These are phyloP conservation scores for Drosophila crucigera DNA, from an alignment of 2,888 invertebrate species.

Conservation along the genomic window DNA sequence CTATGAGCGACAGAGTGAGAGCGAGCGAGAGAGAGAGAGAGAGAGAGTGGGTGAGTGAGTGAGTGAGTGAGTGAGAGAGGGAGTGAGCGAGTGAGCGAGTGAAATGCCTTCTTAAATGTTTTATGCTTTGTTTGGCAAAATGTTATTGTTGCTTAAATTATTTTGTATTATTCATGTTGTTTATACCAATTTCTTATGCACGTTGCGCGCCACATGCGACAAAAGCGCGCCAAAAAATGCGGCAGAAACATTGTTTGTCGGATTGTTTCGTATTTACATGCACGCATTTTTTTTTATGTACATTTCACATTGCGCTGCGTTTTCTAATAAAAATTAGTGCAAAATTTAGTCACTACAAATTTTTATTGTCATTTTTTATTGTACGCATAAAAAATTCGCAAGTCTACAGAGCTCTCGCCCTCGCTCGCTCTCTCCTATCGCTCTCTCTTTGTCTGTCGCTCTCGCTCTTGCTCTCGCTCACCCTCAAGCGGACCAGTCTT, in stretches of 20 bases:
- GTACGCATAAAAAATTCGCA: conserved; percentile 44
- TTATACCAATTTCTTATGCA: conserved; percentile 32
- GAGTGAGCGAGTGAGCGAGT: conserved; percentile 40
- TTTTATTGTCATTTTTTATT: conserved; percentile 60
- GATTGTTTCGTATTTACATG: neutral
- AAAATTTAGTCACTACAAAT: conserved; percentile 64
- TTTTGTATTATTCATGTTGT: conserved; percentile 76
- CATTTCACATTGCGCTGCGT: neutral
- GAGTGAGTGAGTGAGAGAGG: conserved; percentile 8
- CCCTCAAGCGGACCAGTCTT: conserved; percentile 23
- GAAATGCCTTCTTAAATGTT: conserved; percentile 78
- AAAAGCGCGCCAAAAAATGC: conserved; percentile 46
- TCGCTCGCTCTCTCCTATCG: neutral
- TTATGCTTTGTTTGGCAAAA: conserved; percentile 82
- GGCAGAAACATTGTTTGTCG: neutral
- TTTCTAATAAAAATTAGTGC: conserved; percentile 62
- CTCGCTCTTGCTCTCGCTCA: conserved; percentile 2
- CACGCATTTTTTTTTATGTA: neutral
- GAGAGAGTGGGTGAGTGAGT: conserved; percentile 1
- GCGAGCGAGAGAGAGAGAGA: conserved; percentile 6
- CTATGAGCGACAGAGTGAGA: conserved; percentile 15
- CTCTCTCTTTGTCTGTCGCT: conserved; percentile 2
- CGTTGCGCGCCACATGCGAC: conserved; percentile 17
- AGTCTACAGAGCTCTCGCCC: conserved; percentile 6
- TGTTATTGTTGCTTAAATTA: conserved; percentile 80